These are phyloP conservation scores for Calliphora vomitoria DNA, from an alignment of 2,888 invertebrate genomes.

Conservation along the genomic window DNA sequence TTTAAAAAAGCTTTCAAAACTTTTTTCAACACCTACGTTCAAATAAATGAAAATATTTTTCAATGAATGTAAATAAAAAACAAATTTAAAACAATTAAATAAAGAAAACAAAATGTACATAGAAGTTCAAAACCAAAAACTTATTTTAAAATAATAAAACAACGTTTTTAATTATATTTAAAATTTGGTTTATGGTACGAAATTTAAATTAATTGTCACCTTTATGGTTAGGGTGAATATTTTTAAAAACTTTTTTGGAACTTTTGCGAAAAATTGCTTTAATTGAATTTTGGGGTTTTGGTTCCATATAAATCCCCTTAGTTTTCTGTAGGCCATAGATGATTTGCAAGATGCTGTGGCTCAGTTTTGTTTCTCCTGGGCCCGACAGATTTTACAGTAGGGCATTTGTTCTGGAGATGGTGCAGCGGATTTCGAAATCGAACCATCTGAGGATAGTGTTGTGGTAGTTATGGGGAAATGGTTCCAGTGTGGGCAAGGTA, in stretches of 20 bases:
- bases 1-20: too few relatives aligned
- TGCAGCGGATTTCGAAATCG: conserved; percentile 63
- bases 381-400: conserved; percentile 71
- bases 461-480: conserved; percentile 82
- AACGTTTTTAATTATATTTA: too few relatives aligned
- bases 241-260: neutral
- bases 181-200: too few relatives aligned
- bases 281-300: neutral
- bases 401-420: conserved; percentile 71
- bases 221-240: too few relatives aligned
- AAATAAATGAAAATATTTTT: too few relatives aligned
- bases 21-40: too few relatives aligned
- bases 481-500: conserved; percentile 84
- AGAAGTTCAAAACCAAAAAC: too few relatives aligned
- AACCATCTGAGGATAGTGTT: conserved; percentile 62
- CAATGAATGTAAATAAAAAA: too few relatives aligned
- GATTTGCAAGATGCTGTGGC: neutral
- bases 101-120: too few relatives aligned
- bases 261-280: neutral
- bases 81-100: too few relatives aligned
- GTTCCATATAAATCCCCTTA: neutral
- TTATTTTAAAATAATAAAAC: too few relatives aligned
- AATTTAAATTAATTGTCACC: too few relatives aligned
- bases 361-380: conserved; percentile 26
- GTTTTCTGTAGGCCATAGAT: neutral